A percentile compares a stretch with the other conserved stretches of the same genome.
Evolutionary conservation across 2,113 vertebrate genomes (phyloP).

Genomic region (Mohoua ochrocephala): DNA sequence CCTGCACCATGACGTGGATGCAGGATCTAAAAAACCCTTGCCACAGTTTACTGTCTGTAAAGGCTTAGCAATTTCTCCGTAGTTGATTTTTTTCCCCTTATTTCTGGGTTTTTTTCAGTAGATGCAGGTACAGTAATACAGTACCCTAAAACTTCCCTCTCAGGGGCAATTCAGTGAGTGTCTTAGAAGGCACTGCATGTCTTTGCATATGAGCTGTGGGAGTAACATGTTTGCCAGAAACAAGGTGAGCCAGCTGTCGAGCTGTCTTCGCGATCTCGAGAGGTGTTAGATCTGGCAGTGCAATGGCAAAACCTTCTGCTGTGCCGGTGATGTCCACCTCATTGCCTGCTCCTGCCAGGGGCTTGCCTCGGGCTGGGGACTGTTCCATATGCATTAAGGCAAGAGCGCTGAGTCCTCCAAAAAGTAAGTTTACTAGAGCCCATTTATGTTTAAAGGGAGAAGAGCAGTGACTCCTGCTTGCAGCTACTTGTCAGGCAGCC

Average conservation of each 20-base stretch:
- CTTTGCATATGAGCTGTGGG: neutral
- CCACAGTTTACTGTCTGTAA: neutral
- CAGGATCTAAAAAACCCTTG: neutral
- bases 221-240: neutral
- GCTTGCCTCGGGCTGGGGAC: neutral
- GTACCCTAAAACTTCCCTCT: neutral
- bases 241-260: neutral
- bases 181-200: neutral
- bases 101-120: neutral
- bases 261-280: neutral
- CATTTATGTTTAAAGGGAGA: neutral
- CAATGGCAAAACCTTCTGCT: neutral
- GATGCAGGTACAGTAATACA: neutral
- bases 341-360: neutral
- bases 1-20: neutral
- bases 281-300: neutral
- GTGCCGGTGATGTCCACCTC: neutral
- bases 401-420: neutral
- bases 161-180: neutral
- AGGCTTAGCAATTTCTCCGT: neutral
- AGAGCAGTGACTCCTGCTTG: neutral
- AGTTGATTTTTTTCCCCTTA: neutral
- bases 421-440: neutral
- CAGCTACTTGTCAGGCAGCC: neutral
- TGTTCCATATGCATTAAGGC: neutral